Evolutionary conservation across 2,113 vertebrate species (phyloP).

Genomic region (Halichoerus grypus): DNA sequence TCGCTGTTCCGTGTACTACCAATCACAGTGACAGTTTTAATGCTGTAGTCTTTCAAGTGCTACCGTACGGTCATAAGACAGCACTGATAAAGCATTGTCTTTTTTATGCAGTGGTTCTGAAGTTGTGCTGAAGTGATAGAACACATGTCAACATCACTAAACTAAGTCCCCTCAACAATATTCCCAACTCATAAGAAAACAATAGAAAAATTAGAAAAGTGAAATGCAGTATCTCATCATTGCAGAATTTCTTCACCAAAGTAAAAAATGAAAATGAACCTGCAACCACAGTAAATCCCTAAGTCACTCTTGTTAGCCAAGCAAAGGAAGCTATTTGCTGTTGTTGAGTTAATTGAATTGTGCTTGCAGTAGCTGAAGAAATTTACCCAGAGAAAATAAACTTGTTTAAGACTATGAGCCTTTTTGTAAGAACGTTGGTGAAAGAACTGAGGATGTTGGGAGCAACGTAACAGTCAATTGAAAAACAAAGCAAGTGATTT

Average conservation of each 20-base stretch:
- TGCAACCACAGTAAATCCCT: neutral
- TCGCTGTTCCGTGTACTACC: neutral
- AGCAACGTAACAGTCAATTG: neutral
- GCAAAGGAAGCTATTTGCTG: neutral
- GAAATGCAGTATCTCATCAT: neutral
- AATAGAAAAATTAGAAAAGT: neutral
- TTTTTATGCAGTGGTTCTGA: neutral
- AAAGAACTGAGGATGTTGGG: neutral
- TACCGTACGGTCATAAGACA: neutral
- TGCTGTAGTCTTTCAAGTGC: neutral
- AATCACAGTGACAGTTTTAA: neutral
- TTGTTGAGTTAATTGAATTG: neutral
- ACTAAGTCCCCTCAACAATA: neutral
- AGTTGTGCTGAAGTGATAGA: neutral
- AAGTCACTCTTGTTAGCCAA: slow-evolving; percentile 1
- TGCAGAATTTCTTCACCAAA: slow-evolving; percentile 18
- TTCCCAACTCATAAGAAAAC: neutral
- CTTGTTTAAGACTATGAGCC: neutral
- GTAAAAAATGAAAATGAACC: neutral
- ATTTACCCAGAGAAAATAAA: neutral
- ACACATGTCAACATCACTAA: neutral
- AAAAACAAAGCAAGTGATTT: neutral
- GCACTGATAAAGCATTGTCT: neutral
- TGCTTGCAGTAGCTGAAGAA: neutral
- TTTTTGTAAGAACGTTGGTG: neutral